Evolutionary conservation across 35 echinoderm and acorn worm species (phyloP).

Genomic region (Lytechinus variegatus): DNA sequence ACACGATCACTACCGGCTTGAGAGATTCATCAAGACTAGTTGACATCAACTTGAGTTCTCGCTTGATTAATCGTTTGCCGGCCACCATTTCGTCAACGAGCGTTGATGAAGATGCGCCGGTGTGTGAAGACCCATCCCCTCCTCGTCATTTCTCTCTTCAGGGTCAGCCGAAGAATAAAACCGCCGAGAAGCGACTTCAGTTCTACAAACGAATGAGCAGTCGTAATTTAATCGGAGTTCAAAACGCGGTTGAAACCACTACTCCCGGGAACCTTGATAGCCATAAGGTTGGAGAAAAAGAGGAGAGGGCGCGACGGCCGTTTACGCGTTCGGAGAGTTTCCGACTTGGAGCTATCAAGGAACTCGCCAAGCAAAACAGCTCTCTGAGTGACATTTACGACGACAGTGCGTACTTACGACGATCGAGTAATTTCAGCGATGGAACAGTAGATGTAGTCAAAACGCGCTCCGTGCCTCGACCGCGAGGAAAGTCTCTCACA

Average conservation of each 20-base stretch:
- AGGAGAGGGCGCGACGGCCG: not conserved
- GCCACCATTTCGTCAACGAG: constrained; percentile 16
- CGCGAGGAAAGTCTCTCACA: not conserved
- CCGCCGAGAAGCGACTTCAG: not conserved
- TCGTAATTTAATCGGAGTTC: not conserved
- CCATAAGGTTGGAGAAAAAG: not conserved
- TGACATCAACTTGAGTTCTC: not conserved
- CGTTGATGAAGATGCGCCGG: not conserved
- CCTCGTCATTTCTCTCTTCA: not conserved
- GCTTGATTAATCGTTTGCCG: not conserved
- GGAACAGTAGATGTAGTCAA: constrained; percentile 16
- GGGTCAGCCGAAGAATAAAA: not conserved
- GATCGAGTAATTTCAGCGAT: constrained; percentile 17
- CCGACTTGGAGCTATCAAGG: not conserved
- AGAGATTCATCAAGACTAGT: not conserved
- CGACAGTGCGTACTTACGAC: constrained; percentile 3
- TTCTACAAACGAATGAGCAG: not conserved
- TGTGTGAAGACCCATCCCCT: not conserved
- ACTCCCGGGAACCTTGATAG: not conserved
- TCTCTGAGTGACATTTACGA: constrained; percentile 1
- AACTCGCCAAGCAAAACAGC: constrained; percentile 34
- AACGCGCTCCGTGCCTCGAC: not conserved
- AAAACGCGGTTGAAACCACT: not conserved
- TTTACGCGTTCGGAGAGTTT: not conserved
- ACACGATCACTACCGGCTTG: not conserved